Base-by-base conservation (phyloP, 1,140 invertebrate species). In the Chironomus tepperi region DNA sequence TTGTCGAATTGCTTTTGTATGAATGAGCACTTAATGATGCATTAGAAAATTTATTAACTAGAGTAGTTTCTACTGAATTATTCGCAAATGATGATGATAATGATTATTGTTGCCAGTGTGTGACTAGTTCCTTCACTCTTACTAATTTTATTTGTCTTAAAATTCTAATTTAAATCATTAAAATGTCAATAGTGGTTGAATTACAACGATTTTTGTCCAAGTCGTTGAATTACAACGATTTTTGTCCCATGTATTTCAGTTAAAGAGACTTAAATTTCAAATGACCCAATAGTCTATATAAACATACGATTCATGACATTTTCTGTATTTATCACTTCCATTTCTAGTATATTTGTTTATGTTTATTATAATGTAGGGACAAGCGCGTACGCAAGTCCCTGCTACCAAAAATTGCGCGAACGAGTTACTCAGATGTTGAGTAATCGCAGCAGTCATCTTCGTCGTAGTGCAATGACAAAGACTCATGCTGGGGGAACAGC, bases 401-500 rank as follows among this genome's bases (percentile, higher is more conserved):
- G 47, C 47, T 57, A 57, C 47, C 47, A 70, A 70, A 70, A 19
- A 19, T 70, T 70, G 19, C 65, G 16, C 16, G 65, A 70, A 70
- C 19, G 65, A 70, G 65, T 70, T 70, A 70, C 65, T 19, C 65
- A 70, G 18, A 21, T 70, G 65, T 70, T 57, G 47, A 57, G 47
- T 57, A 57, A 57, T 57, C 47, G 47, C 47, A 57, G 47, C 47
- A 57, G 47, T 57, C 47, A 57, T 57, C 47, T 57, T n/a, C n/a
- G n/a, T 57, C 47, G 47, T 12, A 57, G 47, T 57, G 47, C 47
- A 57, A 57, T 57, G 47, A 57, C n/a, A 57, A 57, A 77, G 77
- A 77, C 77, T 78, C 85, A 77, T 81, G 82, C 85, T 85, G 84
- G 84, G 82, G 85, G 84, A 86, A 88, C 87, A 86, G 83, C 87